These are phyloP conservation scores for Eurystomus glaucurus DNA, from an alignment of 2,797 vertebrate species.

Conservation along the genomic window DNA sequence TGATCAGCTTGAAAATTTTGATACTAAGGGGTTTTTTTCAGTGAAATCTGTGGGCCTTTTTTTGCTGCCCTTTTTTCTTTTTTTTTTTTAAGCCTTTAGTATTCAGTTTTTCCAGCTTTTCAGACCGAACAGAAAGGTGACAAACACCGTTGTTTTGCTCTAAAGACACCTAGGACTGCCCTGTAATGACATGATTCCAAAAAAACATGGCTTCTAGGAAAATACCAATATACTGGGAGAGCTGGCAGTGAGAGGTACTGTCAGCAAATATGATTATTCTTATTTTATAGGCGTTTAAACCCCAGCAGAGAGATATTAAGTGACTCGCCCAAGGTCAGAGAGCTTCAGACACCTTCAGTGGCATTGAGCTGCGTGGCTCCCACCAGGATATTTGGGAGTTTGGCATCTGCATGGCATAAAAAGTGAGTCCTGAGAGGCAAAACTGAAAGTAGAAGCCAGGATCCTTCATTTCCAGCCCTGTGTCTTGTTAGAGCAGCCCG, in stretches of 20 bases:
- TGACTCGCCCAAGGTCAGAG: neutral
- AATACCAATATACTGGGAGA: neutral
- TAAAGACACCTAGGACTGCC: neutral
- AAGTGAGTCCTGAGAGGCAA: neutral
- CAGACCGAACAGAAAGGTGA: neutral
- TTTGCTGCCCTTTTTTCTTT: neutral
- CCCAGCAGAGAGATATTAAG: neutral
- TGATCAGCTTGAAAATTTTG: constrained; percentile 52
- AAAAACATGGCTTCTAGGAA: neutral
- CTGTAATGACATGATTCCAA: neutral
- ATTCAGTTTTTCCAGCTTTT: constrained; percentile 1
- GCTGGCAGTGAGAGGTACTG: neutral
- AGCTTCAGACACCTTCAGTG: neutral
- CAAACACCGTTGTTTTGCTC: neutral
- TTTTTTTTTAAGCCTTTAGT: neutral
- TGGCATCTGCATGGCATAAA: neutral
- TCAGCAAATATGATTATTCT: constrained; percentile 6
- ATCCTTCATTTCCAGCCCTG: neutral
- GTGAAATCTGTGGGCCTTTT: neutral
- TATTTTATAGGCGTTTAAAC: neutral
- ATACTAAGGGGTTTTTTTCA: constrained; percentile 14
- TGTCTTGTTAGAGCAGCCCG: neutral
- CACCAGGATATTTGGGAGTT: neutral
- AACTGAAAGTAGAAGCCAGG: neutral
- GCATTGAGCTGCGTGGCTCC: fast-evolving